Conservation (phyloP, 2,888 invertebrate species). For the Chrysolina americana region DNA sequence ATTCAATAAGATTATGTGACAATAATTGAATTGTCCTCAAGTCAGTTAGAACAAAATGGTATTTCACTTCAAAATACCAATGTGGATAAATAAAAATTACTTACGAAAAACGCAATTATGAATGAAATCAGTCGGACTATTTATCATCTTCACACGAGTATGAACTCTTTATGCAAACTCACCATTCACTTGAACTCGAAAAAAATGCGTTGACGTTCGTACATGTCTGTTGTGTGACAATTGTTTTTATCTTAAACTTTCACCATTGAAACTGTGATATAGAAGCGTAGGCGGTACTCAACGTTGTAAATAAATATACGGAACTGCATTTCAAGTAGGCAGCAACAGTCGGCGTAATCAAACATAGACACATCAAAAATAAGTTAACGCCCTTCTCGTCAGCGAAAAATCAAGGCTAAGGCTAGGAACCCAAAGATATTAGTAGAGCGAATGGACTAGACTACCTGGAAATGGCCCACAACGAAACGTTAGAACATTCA, state of each 20-base stretch:
- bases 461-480: not conserved
- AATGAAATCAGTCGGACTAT: not conserved
- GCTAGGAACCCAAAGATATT: not conserved
- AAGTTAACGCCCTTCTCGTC: slow-evolving; percentile 1
- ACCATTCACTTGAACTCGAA: slow-evolving; percentile 5
- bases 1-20: too few species aligned
- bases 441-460: not conserved
- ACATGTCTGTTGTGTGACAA: not conserved
- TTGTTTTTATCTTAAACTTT: slow-evolving; percentile 9
- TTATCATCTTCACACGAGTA: not conserved
- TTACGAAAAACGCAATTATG: not conserved
- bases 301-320: not conserved
- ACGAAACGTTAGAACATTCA: too few species aligned
- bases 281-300: slow-evolving; percentile 5
- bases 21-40: too few species aligned
- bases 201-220: not conserved
- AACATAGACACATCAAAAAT: slow-evolving; percentile 3
- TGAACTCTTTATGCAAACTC: not conserved
- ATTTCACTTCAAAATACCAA: too few species aligned
- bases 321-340: not conserved
- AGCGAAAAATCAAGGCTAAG: slow-evolving; percentile 1
- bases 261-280: slow-evolving; percentile 21
- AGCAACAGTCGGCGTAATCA: not conserved
- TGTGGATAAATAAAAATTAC: too few species aligned
- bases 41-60: too few species aligned